Conservation (phyloP, 2,797 vertebrate genomes). For the Ptychadena robeensis region DNA sequence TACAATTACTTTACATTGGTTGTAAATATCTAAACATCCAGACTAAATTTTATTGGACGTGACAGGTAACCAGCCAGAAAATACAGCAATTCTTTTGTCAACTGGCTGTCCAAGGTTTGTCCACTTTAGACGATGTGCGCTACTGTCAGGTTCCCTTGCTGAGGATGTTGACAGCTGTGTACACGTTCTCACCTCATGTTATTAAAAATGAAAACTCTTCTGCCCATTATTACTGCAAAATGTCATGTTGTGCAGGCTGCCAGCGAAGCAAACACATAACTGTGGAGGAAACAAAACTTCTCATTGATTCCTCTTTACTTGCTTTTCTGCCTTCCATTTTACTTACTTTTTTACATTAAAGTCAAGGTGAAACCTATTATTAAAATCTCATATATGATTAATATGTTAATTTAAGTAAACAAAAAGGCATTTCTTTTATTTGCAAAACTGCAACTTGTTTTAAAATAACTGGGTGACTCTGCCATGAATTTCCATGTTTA, state of each 20-base stretch:
- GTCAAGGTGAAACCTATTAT: background rate
- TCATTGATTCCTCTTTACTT: conserved; percentile 25
- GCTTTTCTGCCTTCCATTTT: conserved; percentile 20
- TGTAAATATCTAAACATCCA: conserved; percentile 53
- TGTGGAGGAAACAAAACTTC: conserved; percentile 40
- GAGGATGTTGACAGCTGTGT: conserved; percentile 58
- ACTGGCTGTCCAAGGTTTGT: conserved; percentile 58
- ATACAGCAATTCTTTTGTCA: conserved; percentile 57
- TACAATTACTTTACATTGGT: conserved; percentile 54
- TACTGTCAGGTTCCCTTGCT: conserved; percentile 52
- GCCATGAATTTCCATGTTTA: background rate
- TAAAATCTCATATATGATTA: background rate
- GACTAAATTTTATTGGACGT: conserved; percentile 59
- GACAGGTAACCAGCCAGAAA: conserved; percentile 56
- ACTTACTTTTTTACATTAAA: background rate
- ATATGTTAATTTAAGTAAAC: too few species aligned
- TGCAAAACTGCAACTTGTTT: background rate
- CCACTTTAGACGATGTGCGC: conserved; percentile 45
- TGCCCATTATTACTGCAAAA: conserved; percentile 58
- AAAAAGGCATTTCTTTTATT: background rate
- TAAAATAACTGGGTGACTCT: background rate
- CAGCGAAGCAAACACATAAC: conserved; percentile 47
- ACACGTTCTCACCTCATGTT: conserved; percentile 49
- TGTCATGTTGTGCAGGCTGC: conserved; percentile 46
- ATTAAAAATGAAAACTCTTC: conserved; percentile 62